Base-by-base conservation (phyloP, 35 echinoderm and acorn worm genomes). In the Stichopus chloronotus region DNA sequence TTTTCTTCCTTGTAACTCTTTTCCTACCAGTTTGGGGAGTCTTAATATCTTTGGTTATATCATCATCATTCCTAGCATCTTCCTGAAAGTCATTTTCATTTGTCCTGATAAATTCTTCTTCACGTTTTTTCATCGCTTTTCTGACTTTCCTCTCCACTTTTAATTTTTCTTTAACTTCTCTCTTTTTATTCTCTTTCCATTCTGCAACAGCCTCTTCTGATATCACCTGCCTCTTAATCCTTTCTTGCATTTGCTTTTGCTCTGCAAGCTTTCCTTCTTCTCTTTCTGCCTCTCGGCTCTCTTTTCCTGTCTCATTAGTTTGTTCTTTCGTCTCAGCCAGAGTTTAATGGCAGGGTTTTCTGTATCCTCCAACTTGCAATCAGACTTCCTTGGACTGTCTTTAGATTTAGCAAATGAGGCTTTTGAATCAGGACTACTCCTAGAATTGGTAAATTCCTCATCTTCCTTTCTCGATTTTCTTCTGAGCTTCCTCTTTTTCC, bases 321-420 rank as follows among this genome's bases (percentile, higher is more conserved):
- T 89, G 5, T 89, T 89, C 60, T 89, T 89, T 25, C 52, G 58
- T 61, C 52, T 89, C 55, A 89, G 65, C 87, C 87, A 89, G 14
- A 72, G 52, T 63, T 71, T 74, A 5, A 89, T 69, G 6, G 63
- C 87, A 5, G 87, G 87, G 17, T 89, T 89, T 5, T 89, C 87
- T 3, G 87, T 89, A 13, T 9, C 11, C 5, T 71, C 87, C 16
- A 89, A 61, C 71, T 89, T 89, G 52, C 61, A 61, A 43, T 89
- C 87, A 5, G 60, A 88, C 5, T 14, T 30, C 61, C 57, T 63
- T 14, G 61, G 86, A 59, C 55, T 88, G 25, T 5, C 21, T 88
- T 57, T 5, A 14, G 8, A 17, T 22, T 52, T 65, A 52, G 55
- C 13, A 7, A 24, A 74, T 20, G 69, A 74, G 7, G 19, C 69